Evolutionary conservation across 2,113 vertebrate genomes (phyloP), one percentile per base, ranked within the genome.

Genomic region (Sinocyclocheilus grahami): DNA sequence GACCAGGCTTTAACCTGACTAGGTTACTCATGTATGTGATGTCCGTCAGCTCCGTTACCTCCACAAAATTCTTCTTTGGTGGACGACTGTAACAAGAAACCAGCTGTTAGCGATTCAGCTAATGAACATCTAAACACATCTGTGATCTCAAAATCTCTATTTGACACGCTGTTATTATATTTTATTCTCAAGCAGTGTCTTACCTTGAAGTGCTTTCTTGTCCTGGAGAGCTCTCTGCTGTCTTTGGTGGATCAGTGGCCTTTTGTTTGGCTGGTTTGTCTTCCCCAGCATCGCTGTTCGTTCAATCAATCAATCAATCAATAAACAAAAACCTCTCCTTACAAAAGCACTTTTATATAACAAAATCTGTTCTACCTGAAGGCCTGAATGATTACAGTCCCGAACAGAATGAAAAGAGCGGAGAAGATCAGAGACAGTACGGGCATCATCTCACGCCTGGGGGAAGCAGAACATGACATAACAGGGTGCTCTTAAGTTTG

Each of bases 381-480:
- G 24, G 98, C 97, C 91, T 99, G 98, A 77, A 99, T 93, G 4
- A 99, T 96, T 86, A 99, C 96, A 0, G 98, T 99, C 86, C 98
- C 98, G 3, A 99, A 99, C 89, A 99, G 94, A 92, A 99, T 98
- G 94, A 99, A 99, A 89, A 99, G 95, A 0, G 96, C 97, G 0
- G 98, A 99, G 93, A 99, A 99, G 88, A 99, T 96, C 90, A 99
- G 93, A 63, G 98, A 99, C 62, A 99, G 92, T 8, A 99, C 95
- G 0, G 97, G 98, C 97, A 99, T 99, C 97, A 99, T 97, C 88
- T 99, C 98, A 86, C 97, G 94, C 98, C 98, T 99, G 89, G 6
- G 16, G 46, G 27, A 55, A 78, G 14, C 27, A 76, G n/a, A 78
- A 18, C 13, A 11, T 10, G 48, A 78, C 30, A 27, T 30, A 33